Percentiles rank a stretch among this genome's conserved stretches.
These are phyloP conservation scores for Matsumyia berberina DNA, from an alignment of 2,888 invertebrate species.

Conservation along the genomic window DNA sequence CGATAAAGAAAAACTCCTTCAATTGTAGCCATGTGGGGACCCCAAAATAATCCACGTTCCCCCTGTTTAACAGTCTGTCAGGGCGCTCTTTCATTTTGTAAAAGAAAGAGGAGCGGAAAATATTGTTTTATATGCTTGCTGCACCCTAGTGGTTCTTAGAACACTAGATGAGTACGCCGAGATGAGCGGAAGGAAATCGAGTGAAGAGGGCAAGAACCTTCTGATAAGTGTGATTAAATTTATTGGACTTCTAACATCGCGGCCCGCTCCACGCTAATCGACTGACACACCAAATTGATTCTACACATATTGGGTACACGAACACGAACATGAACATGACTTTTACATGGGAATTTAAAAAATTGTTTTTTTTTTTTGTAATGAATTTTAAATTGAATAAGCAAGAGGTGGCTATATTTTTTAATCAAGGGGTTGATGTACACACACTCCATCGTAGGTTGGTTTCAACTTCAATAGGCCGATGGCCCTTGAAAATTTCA, in stretches of 20 bases:
- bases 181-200: constrained; percentile 54
- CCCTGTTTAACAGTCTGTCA: constrained; percentile 11
- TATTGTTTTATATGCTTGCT: constrained; percentile 18
- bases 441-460: background rate
- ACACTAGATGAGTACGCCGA: background rate
- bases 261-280: constrained; percentile 20
- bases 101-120: background rate
- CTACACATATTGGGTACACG: constrained; percentile 13
- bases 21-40: constrained; percentile 4
- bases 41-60: constrained; percentile 36
- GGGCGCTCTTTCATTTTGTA: constrained; percentile 1
- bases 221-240: constrained; percentile 54
- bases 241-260: constrained; percentile 30
- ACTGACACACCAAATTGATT: constrained; percentile 29
- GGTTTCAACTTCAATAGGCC: background rate
- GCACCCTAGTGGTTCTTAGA: constrained; percentile 14
- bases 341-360: constrained; percentile 27
- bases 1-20: constrained; percentile 28
- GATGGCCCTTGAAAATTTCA: background rate
- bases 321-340: background rate
- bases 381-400: constrained; percentile 36
- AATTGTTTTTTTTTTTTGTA: constrained; percentile 23
- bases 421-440: background rate
- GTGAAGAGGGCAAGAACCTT: constrained; percentile 43
- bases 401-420: constrained; percentile 4